Evolutionary conservation across 2,888 invertebrate species (phyloP), one percentile per base, ranked within the genome.

Genomic region (Iselma pallidipennis): DNA sequence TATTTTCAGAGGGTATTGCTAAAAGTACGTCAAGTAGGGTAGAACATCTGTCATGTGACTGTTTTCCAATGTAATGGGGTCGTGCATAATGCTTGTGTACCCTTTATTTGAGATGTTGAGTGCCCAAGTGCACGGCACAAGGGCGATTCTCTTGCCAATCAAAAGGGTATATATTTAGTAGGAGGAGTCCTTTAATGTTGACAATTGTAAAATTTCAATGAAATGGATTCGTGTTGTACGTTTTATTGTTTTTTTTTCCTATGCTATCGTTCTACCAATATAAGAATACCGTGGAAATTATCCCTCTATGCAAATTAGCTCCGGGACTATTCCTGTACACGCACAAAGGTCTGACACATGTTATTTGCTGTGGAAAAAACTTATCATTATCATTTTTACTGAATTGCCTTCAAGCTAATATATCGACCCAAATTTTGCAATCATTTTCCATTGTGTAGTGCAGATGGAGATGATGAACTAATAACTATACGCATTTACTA

Each of bases 31-130:
- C 59, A 65, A 65, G 65, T 59, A 53, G 61, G 61, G 65, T 63
- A 57, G 55, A 66, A 70, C 72, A 71, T 73, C 71, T 72, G 73
- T 72, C 74, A 73, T 71, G 69, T 70, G 71, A 66, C 67, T 71
- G 67, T 72, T 59, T 71, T 57, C 68, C 70, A 68, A 71, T 67
- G 70, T 67, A 66, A 69, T 71, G 66, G 74, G 74, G 72, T 73
- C 66, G 71, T 63, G 57, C 69, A 69, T 71, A 73, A 73, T 64
- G 51, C 57, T 45, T 67, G 56, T 63, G 65, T 70, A 69, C 69
- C 69, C 69, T 70, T 69, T 70, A 70, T 70, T 69, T 66, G 70
- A 66, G 69, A 70, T 67, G 70, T 69, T 67, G 66, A 70, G 69
- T 67, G 60, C 64, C 67, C 66, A 70, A 66, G 64, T 66, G 66